Evolutionary conservation across 2,113 vertebrate species (phyloP).

Genomic region (Phyllostomus hastatus): DNA sequence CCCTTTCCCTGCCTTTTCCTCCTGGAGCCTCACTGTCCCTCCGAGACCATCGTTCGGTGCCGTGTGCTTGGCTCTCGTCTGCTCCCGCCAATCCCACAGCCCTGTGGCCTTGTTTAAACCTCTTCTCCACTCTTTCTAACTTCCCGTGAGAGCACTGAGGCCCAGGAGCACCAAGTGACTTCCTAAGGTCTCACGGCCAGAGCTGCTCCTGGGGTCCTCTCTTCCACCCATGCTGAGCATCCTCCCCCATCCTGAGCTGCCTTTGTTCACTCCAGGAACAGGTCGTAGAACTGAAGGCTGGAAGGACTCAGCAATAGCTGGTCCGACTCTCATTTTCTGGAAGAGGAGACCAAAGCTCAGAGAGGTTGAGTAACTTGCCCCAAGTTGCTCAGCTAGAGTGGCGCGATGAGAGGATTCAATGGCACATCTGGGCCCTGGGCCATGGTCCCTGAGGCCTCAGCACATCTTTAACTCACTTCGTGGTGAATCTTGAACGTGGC

Average conservation of each 20-base stretch:
- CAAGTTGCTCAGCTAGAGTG: background rate
- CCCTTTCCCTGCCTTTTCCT: fast-evolving
- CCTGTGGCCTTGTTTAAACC: background rate
- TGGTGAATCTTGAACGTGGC: background rate
- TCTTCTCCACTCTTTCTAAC: background rate
- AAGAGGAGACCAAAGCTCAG: background rate
- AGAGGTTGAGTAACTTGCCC: background rate
- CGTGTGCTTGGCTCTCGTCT: fast-evolving
- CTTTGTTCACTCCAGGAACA: background rate
- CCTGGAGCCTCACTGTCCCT: fast-evolving
- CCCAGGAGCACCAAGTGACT: fast-evolving
- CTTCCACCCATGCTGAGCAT: background rate
- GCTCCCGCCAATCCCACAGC: fast-evolving
- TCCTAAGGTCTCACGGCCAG: background rate
- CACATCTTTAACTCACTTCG: fast-evolving
- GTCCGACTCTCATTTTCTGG: fast-evolving
- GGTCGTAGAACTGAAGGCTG: background rate
- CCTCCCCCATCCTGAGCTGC: background rate
- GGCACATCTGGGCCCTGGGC: fast-evolving
- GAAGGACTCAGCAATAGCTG: fast-evolving
- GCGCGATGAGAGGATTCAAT: fast-evolving
- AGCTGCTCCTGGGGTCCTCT: background rate
- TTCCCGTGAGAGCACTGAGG: background rate
- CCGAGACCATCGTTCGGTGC: background rate
- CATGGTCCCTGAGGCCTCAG: background rate